Base-by-base conservation (phyloP, 1,140 invertebrate genomes). In the Coenobita brevimanus region DNA sequence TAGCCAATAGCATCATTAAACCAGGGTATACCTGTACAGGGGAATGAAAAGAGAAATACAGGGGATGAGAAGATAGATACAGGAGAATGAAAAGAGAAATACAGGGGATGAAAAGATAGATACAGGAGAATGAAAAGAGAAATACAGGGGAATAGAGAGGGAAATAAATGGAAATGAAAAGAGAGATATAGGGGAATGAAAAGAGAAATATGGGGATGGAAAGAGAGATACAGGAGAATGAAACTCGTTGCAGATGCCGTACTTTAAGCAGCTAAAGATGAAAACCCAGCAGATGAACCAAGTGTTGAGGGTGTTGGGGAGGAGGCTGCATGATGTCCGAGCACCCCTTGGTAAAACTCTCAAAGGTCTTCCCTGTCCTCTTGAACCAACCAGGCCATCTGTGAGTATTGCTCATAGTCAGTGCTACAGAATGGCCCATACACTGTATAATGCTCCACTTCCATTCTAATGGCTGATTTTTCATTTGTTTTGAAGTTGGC, bases 191-290 rank as follows among this genome's bases (percentile, higher is more conserved):
- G 27, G 27, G 38, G 24, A 0, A 2, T 8, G 33, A 24, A 50
- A 67, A 21, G 8, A 21, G 21, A n/a, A 41, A 67, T 17, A 80
- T 43, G 17, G 33, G n/a, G 27, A 41, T 24, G 15, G 17, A 1
- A 30, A 13, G 62, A 0, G 2, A 24, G n/a, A 64, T 13, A 27
- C 27, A 13, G 1, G 67, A 33, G 2, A 43, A 27, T 17, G 3
- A 50, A 79, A 33, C 27, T 17, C 71, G 4, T 80, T 57, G 0
- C 46, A 87, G 84, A 41, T 80, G 24, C 64, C 76, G 41, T 87
- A 87, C 24, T 4, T 38, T 10, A 50, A 81, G 84, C 94, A 94
- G 80, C 85, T 93, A 10, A 62, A 87, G 46, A 15, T 89, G 4
- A 93, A 93, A 89, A 64, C 90, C 17, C 57, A 88, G 24, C 89